Base-by-base conservation (phyloP, 2,888 invertebrate genomes). In the Orchestes rusci region DNA sequence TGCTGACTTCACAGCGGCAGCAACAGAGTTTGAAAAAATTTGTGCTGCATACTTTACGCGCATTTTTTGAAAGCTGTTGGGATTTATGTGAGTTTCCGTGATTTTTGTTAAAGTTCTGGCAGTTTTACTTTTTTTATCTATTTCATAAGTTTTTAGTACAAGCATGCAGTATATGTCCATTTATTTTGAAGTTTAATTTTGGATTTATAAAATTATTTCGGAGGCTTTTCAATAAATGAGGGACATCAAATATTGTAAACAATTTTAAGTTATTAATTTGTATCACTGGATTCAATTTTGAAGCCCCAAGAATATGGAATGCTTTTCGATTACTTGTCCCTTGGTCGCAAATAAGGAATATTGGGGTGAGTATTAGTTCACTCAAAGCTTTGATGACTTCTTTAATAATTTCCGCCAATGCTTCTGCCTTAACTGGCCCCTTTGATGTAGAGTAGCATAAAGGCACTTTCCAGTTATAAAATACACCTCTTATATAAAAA, bases 341-440 rank as follows among this genome's bases (percentile, higher is more conserved):
- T 48, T 56, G 56, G 31, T 56, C 53, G 34, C 56, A 55, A 1
- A 56, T 45, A 29, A 48, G 35, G 15, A 35, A 37, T 12, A 42
- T 16, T 7, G 39, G 39, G 23, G 43, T 37, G 5, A 57, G 38
- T n/a, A 16, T 23, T 38, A 50, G 37, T 27, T 35, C 17, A 5
- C 15, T 43, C 13, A 53, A 23, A 36, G 34, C 39, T 18, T 39
- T 34, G 19, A 37, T 16, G 16, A n/a, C n/a, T n/a, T n/a, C n/a
- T n/a, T n/a, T n/a, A n/a, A 49, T 31, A 15, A 55, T 46, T 16
- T 38, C 7, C 27, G 38, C 13, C 12, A 56, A 19, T 16, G 13
- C 16, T 10, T 34, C 28, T 3, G 44, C 32, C 15, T 44, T 42
- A n/a, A 53, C 44, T 42, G 34, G 8, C 19, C 45, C 23, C 39